Evolutionary conservation across 2,888 invertebrate genomes (phyloP).

Genomic region (Brassicogethes aeneus): DNA sequence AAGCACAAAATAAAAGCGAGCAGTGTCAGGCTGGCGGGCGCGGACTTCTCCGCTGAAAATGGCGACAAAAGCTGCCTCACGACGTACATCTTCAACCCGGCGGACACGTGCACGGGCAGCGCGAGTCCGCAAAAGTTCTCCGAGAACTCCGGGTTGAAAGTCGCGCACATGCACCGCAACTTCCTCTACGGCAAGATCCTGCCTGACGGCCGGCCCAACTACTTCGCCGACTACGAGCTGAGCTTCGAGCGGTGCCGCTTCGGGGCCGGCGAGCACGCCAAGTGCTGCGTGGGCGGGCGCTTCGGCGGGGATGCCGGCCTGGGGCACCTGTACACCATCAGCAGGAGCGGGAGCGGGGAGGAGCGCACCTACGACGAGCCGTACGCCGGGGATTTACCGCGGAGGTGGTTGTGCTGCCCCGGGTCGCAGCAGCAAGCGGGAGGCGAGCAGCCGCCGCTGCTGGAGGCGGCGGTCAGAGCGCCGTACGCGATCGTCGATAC

Average conservation of each 20-base stretch:
- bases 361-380: conserved; percentile 41
- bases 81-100: conserved; percentile 48
- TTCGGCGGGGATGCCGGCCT: conserved; percentile 31
- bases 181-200: conserved; percentile 30
- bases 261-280: conserved; percentile 25
- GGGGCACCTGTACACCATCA: conserved; percentile 44
- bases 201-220: conserved; percentile 30
- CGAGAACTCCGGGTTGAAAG: conserved; percentile 14
- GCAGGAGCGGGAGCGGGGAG: conserved; percentile 35
- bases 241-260: conserved; percentile 29
- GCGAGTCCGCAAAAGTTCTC: conserved; percentile 46
- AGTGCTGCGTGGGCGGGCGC: conserved; percentile 34
- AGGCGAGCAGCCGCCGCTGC: conserved; percentile 33
- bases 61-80: conserved; percentile 38
- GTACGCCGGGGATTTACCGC: conserved; percentile 36
- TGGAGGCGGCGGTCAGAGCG: conserved; percentile 25
- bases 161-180: conserved; percentile 29
- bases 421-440: conserved; percentile 34
- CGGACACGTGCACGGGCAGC: conserved; percentile 50
- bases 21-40: conserved; percentile 35
- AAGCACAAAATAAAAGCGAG: conserved; percentile 4
- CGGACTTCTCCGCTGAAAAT: conserved; percentile 26
- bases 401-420: conserved; percentile 44
- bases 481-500: conserved; percentile 22
- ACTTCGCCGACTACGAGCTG: conserved; percentile 31